These are phyloP conservation scores for Lithodes maja DNA, from an alignment of 2,888 invertebrate genomes.

Conservation along the genomic window DNA sequence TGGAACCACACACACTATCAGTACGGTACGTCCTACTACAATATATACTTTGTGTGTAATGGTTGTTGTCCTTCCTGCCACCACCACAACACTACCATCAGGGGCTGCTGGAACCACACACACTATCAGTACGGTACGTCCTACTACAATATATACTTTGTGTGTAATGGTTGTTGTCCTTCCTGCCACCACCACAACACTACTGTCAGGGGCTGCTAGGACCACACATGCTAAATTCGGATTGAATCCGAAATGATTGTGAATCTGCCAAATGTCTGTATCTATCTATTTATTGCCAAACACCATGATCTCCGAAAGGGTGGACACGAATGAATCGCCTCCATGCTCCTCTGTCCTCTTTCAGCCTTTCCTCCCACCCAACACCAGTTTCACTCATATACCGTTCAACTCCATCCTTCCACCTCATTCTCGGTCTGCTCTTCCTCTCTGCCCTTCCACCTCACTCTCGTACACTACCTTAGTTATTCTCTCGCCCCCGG, in stretches of 20 bases:
- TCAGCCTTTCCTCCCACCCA: background rate
- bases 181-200: conserved; percentile 3
- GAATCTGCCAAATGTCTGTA: background rate
- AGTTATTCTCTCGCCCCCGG: background rate
- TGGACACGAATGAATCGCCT: background rate
- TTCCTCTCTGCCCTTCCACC: background rate
- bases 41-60: conserved; percentile 21
- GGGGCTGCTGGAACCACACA: background rate
- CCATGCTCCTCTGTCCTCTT: background rate
- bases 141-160: background rate
- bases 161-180: conserved; percentile 36
- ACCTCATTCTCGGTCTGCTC: background rate
- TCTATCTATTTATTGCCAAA: background rate
- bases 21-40: no score
- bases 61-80: conserved; percentile 30
- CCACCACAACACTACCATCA: background rate
- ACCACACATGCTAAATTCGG: background rate
- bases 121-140: background rate
- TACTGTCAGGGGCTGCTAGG: background rate
- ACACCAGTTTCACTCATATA: background rate
- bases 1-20: no score
- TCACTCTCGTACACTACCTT: background rate
- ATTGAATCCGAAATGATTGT: no score
- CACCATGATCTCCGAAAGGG: background rate
- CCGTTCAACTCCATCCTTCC: background rate